Conservation (phyloP, 2,888 invertebrate genomes). For the Linyphia triangularis region DNA sequence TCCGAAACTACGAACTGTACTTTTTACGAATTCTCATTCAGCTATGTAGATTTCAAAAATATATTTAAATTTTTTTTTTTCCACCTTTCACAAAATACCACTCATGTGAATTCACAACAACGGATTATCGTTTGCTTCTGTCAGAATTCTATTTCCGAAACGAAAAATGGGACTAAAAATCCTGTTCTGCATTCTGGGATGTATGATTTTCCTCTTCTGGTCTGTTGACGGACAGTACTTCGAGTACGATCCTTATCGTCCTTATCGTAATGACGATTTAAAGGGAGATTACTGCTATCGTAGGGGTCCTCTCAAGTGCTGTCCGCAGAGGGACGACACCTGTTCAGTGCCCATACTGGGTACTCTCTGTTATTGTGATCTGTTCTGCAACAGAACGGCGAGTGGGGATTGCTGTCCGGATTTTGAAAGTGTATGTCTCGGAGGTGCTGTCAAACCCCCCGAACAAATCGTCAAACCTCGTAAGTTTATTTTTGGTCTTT, state of each 20-base stretch:
- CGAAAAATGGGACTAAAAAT: conserved; percentile 16
- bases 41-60: not conserved
- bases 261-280: conserved; percentile 68
- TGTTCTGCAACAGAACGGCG: conserved; percentile 89
- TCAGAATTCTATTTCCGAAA: not conserved
- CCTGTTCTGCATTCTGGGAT: conserved; percentile 12
- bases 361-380: conserved; percentile 95
- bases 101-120: not conserved
- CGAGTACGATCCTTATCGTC: conserved; percentile 11
- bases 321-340: conserved; percentile 87
- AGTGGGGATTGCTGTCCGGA: conserved; percentile 96
- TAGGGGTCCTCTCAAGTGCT: conserved; percentile 83
- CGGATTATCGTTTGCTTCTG: not conserved
- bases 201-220: not conserved
- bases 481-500: conserved; percentile 59
- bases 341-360: conserved; percentile 90
- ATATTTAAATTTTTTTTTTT: not conserved
- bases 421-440: conserved; percentile 87
- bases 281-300: conserved; percentile 78
- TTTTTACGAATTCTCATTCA: not conserved
- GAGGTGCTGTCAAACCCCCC: conserved; percentile 78
- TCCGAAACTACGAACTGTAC: not conserved
- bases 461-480: conserved; percentile 50
- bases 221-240: conserved; percentile 9
- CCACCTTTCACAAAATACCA: not conserved